phyloP scores from a whole-genome alignment of 2,888 invertebrate species.

The Therioaphis trifolii region DNA sequence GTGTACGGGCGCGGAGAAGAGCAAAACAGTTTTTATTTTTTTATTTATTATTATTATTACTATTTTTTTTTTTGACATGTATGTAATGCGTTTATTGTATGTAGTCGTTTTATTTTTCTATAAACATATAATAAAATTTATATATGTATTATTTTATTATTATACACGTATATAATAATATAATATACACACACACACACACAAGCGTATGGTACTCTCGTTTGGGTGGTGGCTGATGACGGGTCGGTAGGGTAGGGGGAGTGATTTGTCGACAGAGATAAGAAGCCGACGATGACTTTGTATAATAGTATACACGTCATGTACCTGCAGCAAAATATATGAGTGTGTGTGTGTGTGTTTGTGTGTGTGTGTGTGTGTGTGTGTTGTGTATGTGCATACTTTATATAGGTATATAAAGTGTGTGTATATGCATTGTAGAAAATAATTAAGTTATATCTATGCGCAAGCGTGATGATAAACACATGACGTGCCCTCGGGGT shows the following conservation, averaged over 20 bases:
- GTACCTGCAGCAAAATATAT: too few relatives aligned
- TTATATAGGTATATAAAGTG: too few relatives aligned
- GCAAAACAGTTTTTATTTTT: conserved; percentile 42
- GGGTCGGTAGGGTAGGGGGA: neutral
- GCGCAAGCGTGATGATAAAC: conserved; percentile 43
- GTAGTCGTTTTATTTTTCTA: conserved; percentile 26
- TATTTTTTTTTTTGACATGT: conserved; percentile 12
- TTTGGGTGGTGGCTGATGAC: neutral
- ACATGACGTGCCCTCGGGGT: conserved; percentile 50
- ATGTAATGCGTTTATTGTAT: neutral
- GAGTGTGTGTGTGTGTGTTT: neutral
- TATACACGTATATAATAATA: neutral
- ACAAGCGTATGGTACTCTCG: neutral
- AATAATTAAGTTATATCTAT: conserved; percentile 35
- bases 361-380: too few relatives aligned
- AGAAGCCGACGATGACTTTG: conserved; percentile 46
- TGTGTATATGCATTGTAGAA: conserved; percentile 4
- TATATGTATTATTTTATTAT: too few relatives aligned
- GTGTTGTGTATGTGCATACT: too few relatives aligned
- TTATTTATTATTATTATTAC: too few relatives aligned
- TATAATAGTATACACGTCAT: too few relatives aligned
- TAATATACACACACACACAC: too few relatives aligned
- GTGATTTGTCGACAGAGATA: conserved; percentile 42
- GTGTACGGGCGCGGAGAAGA: neutral
- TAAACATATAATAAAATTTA: too few relatives aligned